Evolutionary conservation across 2,113 vertebrate genomes (phyloP).

Genomic region (Plecotus auritus): DNA sequence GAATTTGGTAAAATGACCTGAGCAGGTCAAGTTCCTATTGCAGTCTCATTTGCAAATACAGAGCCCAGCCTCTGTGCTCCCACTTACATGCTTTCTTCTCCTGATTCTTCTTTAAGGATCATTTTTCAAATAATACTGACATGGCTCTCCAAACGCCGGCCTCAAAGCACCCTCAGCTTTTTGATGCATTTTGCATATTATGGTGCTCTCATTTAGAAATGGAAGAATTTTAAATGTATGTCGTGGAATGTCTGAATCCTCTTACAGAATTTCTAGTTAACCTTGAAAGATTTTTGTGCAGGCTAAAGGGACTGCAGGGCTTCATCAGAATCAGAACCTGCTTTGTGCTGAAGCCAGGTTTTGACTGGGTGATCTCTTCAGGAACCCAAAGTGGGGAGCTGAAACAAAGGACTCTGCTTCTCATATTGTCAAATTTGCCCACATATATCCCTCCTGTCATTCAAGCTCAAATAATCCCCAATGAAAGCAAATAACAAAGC

Average conservation of each 20-base stretch:
- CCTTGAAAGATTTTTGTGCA: conserved; percentile 60
- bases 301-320: conserved; percentile 60
- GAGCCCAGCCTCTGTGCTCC: background rate
- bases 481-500: background rate
- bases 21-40: conserved; percentile 67
- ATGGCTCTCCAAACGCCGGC: background rate
- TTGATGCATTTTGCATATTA: conserved; percentile 18
- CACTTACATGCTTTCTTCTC: background rate
- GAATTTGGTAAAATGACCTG: conserved; percentile 71
- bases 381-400: conserved; percentile 71
- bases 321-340: conserved; percentile 57
- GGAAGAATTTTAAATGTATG: conserved; percentile 40
- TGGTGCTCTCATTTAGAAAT: conserved; percentile 42
- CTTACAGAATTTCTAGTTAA: conserved; percentile 44
- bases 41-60: conserved; percentile 51
- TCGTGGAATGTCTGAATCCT: conserved; percentile 29
- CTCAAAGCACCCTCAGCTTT: conserved; percentile 9
- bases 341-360: conserved; percentile 67
- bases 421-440: background rate
- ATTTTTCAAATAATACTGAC: conserved; percentile 48
- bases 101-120: conserved; percentile 27
- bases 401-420: conserved; percentile 74
- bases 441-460: background rate
- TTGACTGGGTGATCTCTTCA: conserved; percentile 59
- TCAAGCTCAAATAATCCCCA: conserved; percentile 4